phyloP scores from a whole-genome alignment of 2,797 vertebrate genomes.

The Centropyge bicolor region DNA sequence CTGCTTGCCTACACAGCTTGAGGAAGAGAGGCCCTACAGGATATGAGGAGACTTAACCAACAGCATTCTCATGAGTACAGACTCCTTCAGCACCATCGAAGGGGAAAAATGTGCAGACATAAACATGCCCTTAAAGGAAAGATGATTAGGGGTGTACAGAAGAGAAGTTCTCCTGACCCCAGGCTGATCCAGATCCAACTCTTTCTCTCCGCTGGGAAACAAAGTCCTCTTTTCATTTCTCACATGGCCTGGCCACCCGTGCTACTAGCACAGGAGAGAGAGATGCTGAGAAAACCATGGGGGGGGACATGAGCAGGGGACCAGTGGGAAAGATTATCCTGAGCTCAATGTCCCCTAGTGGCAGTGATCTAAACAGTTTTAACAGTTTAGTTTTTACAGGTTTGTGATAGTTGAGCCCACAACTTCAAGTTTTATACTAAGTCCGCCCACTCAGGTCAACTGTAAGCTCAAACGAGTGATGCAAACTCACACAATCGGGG shows the following conservation, averaged over 20 bases:
- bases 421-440: neutral
- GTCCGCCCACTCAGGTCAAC: neutral
- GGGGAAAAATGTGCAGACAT: constrained; percentile 76
- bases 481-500: constrained; percentile 1
- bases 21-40: constrained; percentile 22
- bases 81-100: constrained; percentile 59
- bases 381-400: neutral
- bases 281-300: constrained; percentile 76
- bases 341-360: constrained; percentile 30
- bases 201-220: constrained; percentile 77
- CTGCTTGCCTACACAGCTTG: constrained; percentile 7
- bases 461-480: neutral
- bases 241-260: constrained; percentile 79
- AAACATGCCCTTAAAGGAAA: constrained; percentile 79
- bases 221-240: constrained; percentile 77
- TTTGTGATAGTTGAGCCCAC: constrained; percentile 18
- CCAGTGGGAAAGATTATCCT: constrained; percentile 59
- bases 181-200: constrained; percentile 73
- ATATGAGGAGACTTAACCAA: constrained; percentile 30
- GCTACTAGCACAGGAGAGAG: constrained; percentile 64
- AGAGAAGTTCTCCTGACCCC: constrained; percentile 69
- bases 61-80: constrained; percentile 73
- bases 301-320: constrained; percentile 57
- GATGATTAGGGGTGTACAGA: constrained; percentile 74
- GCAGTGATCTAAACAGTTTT: constrained; percentile 25